Conservation (phyloP, 2,888 invertebrate genomes). For the Ashinkailepas kermadecensis region DNA sequence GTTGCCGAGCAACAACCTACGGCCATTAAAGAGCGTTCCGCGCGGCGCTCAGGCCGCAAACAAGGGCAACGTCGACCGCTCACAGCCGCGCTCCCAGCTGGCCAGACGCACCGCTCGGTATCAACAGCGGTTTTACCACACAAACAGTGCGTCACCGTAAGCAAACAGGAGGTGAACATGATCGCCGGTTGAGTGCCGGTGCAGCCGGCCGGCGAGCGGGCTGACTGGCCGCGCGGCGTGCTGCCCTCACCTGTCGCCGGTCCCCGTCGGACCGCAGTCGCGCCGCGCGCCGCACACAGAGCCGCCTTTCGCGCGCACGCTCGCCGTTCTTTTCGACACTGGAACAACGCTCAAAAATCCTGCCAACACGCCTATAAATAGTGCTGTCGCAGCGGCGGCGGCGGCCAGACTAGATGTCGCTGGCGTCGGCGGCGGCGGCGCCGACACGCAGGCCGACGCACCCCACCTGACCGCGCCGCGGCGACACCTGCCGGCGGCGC, state of each 20-base stretch:
- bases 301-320: not conserved
- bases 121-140: not conserved
- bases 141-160: not conserved
- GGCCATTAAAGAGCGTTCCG: too few species aligned
- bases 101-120: too few species aligned
- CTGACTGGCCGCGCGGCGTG: too few species aligned
- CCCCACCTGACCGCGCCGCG: not conserved
- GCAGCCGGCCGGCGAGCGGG: not conserved
- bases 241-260: too few species aligned
- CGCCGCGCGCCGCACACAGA: too few species aligned
- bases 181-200: not conserved
- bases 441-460: not conserved
- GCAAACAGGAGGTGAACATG: not conserved
- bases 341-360: constrained; percentile 14
- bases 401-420: constrained; percentile 3
- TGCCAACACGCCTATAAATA: constrained; percentile 7
- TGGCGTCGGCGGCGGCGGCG: not conserved
- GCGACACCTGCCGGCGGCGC: not conserved
- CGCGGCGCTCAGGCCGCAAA: too few species aligned
- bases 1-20: not conserved
- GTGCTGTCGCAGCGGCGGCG: not conserved
- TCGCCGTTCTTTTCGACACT: not conserved
- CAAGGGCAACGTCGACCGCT: not conserved
- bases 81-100: not conserved
- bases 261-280: too few species aligned